These are phyloP conservation scores for Exocentrus adspersus DNA, from an alignment of 2,888 invertebrate genomes.

Conservation along the genomic window DNA sequence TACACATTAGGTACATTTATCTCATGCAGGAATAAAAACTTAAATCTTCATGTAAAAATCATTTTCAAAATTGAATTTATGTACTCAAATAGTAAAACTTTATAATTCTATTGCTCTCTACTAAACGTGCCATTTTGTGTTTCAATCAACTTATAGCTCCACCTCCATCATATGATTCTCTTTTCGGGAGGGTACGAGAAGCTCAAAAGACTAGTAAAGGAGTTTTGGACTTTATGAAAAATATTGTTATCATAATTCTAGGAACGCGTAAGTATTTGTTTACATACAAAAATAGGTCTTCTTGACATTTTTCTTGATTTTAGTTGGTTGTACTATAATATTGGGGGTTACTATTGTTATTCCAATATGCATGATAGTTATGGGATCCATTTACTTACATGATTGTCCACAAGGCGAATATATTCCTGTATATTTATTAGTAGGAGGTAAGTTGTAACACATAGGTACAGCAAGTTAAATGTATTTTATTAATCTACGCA, in stretches of 20 bases:
- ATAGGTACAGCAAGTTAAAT: neutral
- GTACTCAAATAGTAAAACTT: too few species aligned
- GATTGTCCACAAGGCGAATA: conserved; percentile 74
- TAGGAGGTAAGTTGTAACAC: conserved; percentile 65
- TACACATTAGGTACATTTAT: too few species aligned
- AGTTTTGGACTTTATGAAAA: conserved; percentile 70
- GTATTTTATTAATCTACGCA: too few species aligned
- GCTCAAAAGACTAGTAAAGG: conserved; percentile 71
- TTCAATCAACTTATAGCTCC: conserved; percentile 63
- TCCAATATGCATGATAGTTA: conserved; percentile 75
- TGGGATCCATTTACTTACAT: conserved; percentile 72
- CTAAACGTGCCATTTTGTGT: neutral
- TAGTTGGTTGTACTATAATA: conserved; percentile 75
- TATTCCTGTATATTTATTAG: conserved; percentile 76
- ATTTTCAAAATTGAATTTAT: too few species aligned
- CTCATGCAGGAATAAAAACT: too few species aligned
- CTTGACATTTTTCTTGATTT: conserved; percentile 37
- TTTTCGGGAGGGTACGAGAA: conserved; percentile 72
- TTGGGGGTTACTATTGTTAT: conserved; percentile 72
- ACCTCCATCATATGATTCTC: conserved; percentile 74
- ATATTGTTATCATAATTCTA: conserved; percentile 68
- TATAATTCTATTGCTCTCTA: too few species aligned
- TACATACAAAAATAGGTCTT: neutral
- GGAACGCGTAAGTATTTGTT: conserved; percentile 69
- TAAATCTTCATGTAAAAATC: too few species aligned